phyloP scores from a whole-genome alignment of 2,888 invertebrate genomes.

The Eupithecia dodoneata region DNA sequence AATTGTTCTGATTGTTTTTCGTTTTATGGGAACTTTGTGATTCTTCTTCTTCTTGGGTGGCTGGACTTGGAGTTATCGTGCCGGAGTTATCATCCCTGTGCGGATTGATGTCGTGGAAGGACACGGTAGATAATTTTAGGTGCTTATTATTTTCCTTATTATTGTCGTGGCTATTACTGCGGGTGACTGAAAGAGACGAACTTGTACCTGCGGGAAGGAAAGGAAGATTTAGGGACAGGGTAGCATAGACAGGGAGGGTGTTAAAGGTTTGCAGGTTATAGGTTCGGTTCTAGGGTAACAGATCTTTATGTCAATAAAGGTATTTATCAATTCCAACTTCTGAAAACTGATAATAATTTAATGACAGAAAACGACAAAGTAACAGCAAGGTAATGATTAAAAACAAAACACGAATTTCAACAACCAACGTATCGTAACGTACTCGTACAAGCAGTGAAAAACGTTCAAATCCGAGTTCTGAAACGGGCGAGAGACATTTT shows the following conservation, averaged over 20 bases:
- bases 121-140: not conserved
- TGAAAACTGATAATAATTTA: too few relatives aligned
- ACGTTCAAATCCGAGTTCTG: too few relatives aligned
- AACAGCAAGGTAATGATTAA: too few relatives aligned
- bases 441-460: too few relatives aligned
- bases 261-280: too few relatives aligned
- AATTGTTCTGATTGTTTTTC: not conserved
- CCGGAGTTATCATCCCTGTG: not conserved
- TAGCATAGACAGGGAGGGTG: not conserved
- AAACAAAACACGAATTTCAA: too few relatives aligned
- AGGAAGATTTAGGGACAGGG: slow-evolving; percentile 26
- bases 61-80: not conserved
- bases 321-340: not conserved
- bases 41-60: not conserved
- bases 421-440: too few relatives aligned
- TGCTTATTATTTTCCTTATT: not conserved
- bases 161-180: not conserved
- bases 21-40: not conserved
- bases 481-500: too few relatives aligned
- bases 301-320: not conserved
- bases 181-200: not conserved
- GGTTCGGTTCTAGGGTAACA: not conserved
- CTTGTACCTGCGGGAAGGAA: slow-evolving; percentile 54
- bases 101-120: not conserved
- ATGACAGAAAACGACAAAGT: too few relatives aligned